Evolutionary conservation across 2,888 invertebrate species (phyloP).

Genomic region (Endomychus coccineus): DNA sequence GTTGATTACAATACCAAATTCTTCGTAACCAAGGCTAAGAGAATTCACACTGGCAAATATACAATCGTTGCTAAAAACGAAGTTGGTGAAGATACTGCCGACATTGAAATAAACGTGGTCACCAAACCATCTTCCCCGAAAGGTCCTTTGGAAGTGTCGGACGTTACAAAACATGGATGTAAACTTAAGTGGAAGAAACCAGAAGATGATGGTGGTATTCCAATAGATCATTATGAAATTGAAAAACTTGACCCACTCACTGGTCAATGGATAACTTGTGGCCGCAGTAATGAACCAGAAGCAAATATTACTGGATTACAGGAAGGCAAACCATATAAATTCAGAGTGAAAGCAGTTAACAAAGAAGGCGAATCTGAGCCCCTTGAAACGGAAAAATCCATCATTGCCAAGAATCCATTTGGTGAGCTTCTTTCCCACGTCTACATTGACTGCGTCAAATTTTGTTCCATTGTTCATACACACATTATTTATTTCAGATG

Average conservation of each 20-base stretch:
- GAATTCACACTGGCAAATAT: conserved; percentile 80
- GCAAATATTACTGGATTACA: conserved; percentile 76
- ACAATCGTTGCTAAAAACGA: conserved; percentile 84
- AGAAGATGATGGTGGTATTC: conserved; percentile 91
- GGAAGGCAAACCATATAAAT: conserved; percentile 96
- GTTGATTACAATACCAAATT: conserved; percentile 89
- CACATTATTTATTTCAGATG: conserved; percentile 50
- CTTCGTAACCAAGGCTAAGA: conserved; percentile 73
- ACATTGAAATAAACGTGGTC: conserved; percentile 77
- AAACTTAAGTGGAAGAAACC: conserved; percentile 90
- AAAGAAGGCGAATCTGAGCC: conserved; percentile 98
- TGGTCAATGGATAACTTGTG: conserved; percentile 90
- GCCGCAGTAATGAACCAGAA: conserved; percentile 77
- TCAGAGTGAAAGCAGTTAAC: conserved; percentile 96
- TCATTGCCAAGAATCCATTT: conserved; percentile 98
- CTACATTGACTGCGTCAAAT: background rate
- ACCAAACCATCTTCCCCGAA: conserved; percentile 72
- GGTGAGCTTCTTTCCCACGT: conserved; percentile 49
- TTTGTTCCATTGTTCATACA: conserved; percentile 5
- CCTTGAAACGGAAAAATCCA: conserved; percentile 85
- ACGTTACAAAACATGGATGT: conserved; percentile 87
- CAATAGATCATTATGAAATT: conserved; percentile 91
- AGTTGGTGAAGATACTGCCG: conserved; percentile 87
- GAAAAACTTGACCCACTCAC: conserved; percentile 90
- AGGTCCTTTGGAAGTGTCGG: conserved; percentile 82